Base-by-base conservation (phyloP, 2,888 invertebrate genomes). In the Cosmia pyralina region DNA sequence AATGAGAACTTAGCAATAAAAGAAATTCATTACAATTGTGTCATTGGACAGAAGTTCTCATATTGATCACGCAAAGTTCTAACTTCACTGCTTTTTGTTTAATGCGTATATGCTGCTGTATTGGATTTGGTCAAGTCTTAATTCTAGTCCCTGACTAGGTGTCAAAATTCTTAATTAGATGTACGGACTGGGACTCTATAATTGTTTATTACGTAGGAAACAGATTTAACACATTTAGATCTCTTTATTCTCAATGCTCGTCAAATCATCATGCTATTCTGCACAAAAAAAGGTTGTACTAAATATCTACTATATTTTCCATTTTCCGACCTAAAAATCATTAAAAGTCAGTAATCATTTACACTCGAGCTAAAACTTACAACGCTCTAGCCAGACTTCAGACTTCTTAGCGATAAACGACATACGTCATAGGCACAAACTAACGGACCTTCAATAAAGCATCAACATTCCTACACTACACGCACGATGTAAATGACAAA, bases 21-120 rank as follows among this genome's bases (percentile, higher is more conserved):
- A 88, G 83, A 86, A 86, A 89, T 88, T 88, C 91, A 65, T 90
- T 88, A 69, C 89, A 85, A 92, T 93, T 93, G 93, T 93, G 74
- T 77, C 63, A 79, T 81, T 79, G 73, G 50, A 67, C 67, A 63
- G 57, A 73, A 81, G 75, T 75, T 85, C 81, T 74, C 79, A 79
- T 84, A 83, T 83, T 62, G 82, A 82, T 81, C 69, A 75, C 59
- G 63, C 28, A 41, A 69, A 67, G 17, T 44, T 78, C 38, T 57
- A 58, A 38, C 64, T 63, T 63, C 15, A 57, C 34, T 53, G 22
- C 10, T 22, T 11, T 59, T 28, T 28, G 11, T 38, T 50, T 64
- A 41, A 57, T 53, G 50, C 28, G n/a, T 15, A 19, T 15, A 55
- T 50, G 55, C 41, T 55, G n/a, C n/a, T 55, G 22, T 44, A 17